These are phyloP conservation scores for Synergus japonicus DNA, from an alignment of 2,888 invertebrate species.

Conservation along the genomic window DNA sequence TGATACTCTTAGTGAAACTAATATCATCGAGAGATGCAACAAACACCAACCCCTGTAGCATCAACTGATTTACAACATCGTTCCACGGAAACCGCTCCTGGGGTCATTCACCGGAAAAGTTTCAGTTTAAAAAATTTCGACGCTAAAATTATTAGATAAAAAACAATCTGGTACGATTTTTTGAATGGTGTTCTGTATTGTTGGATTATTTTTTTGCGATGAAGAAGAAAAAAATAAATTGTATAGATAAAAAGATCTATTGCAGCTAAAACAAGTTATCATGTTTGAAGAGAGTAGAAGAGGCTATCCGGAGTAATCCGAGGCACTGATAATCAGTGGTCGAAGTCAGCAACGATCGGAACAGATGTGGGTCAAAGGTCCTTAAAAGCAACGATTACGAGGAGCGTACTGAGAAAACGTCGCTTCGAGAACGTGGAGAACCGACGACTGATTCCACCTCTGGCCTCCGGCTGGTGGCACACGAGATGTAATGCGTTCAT, in stretches of 20 bases:
- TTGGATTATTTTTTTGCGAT: not conserved
- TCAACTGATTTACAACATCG: not conserved
- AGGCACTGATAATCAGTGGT: conserved; percentile 42
- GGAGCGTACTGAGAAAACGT: conserved; percentile 60
- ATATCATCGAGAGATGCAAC: not conserved
- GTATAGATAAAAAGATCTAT: conserved; percentile 11
- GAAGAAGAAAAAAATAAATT: not conserved
- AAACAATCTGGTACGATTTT: not conserved
- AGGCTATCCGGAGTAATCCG: conserved; percentile 36
- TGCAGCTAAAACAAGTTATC: conserved; percentile 30
- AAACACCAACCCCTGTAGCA: not conserved
- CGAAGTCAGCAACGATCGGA: conserved; percentile 38
- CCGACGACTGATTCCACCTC: conserved; percentile 65
- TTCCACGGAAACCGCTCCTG: not conserved
- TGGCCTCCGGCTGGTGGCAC: conserved; percentile 39
- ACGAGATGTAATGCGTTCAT: conserved; percentile 68
- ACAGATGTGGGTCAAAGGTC: conserved; percentile 44
- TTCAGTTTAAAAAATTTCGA: not conserved
- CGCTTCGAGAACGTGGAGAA: conserved; percentile 72
- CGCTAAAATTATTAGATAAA: not conserved
- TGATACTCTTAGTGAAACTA: not conserved
- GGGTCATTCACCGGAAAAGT: conserved; percentile 32
- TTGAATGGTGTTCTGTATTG: not conserved
- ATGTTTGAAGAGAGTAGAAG: conserved; percentile 27
- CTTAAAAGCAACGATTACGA: conserved; percentile 19